Evolutionary conservation across 2,113 vertebrate species (phyloP), one percentile per base, ranked within the genome.

Genomic region (Peromyscus leucopus): DNA sequence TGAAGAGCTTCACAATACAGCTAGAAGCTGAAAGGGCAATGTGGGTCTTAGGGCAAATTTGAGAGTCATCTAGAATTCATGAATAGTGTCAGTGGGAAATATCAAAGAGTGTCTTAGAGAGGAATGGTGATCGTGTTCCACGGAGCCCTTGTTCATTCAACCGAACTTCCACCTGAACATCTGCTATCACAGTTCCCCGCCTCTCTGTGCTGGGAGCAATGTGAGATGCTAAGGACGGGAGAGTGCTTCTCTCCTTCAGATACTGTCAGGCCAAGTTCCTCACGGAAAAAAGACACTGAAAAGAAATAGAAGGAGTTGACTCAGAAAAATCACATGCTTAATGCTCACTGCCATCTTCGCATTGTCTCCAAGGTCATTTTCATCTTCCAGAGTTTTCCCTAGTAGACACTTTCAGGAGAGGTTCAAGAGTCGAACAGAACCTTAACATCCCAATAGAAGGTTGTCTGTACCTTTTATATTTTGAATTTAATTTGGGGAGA

Each of bases 31-130:
- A 90, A 94, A 97, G 94, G 94, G 55, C 63, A 84, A 42, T 48
- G 72, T 59, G 42, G 78, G 82, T 79, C 11, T 79, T 51, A 97
- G 97, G 96, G 94, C 89, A 96, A n/a, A 88, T 94, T 19, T 95
- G 61, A 42, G 65, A 95, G 94, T 94, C 72, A 15, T 46, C 72
- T 1, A 1, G 76, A 79, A 89, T 89, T 97, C 86, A 97, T 95
- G 94, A 97, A 39, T 71, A 84, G 24, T 83, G 46, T 90, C 4
- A 87, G 42, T 87, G 36, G 5, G 5, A 46, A 89, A 89, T 83
- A 97, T 97, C 97, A 98, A 96, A 98, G 96, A 42, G 55, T 55
- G n/a, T 61, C 59, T 59, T 61, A 76, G 82, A 91, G 42, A 36
- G 63, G 63, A 76, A 72, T 83, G 76, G 16, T 0, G 12, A 57